phyloP scores from a whole-genome alignment of 2,888 invertebrate species.

The Ernsta delagoae region DNA sequence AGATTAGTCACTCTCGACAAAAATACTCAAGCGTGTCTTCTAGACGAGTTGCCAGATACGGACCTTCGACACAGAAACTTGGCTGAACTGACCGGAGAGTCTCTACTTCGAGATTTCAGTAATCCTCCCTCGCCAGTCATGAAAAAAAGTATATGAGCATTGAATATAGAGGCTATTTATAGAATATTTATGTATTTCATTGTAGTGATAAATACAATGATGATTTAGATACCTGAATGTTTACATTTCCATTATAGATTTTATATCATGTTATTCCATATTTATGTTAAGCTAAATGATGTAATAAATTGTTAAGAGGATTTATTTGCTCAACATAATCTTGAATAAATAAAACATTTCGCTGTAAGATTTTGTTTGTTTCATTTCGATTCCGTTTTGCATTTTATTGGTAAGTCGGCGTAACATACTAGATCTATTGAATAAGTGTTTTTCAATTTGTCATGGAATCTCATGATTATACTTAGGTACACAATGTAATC shows the following conservation, averaged over 20 bases:
- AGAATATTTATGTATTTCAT: slow-evolving; percentile 49
- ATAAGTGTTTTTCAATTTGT: too few relatives aligned
- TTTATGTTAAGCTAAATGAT: slow-evolving; percentile 77
- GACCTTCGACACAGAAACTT: slow-evolving; percentile 61
- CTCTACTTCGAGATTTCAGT: slow-evolving; percentile 60
- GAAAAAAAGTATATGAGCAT: slow-evolving; percentile 70
- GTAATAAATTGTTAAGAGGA: slow-evolving; percentile 72
- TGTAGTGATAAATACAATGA: slow-evolving; percentile 58
- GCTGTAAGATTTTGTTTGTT: slow-evolving; percentile 47
- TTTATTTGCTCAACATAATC: slow-evolving; percentile 80
- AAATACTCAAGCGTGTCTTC: slow-evolving; percentile 70
- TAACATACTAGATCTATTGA: too few relatives aligned
- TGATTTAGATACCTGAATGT: slow-evolving; percentile 73
- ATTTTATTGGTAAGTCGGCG: neutral
- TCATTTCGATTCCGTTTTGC: neutral
- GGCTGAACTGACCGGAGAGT: slow-evolving; percentile 54
- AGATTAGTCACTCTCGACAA: slow-evolving; percentile 71
- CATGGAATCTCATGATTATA: too few relatives aligned
- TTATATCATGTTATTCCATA: slow-evolving; percentile 82
- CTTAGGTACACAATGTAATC: neutral
- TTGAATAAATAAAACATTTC: slow-evolving; percentile 58
- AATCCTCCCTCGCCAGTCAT: slow-evolving; percentile 66
- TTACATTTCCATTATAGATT: slow-evolving; percentile 82
- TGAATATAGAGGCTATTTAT: slow-evolving; percentile 63
- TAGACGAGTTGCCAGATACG: slow-evolving; percentile 67